Percentiles rank a stretch among this genome's conserved stretches.
Evolutionary conservation across 1,140 invertebrate genomes (phyloP).

Genomic region (Thaumetopoea pityocampa): DNA sequence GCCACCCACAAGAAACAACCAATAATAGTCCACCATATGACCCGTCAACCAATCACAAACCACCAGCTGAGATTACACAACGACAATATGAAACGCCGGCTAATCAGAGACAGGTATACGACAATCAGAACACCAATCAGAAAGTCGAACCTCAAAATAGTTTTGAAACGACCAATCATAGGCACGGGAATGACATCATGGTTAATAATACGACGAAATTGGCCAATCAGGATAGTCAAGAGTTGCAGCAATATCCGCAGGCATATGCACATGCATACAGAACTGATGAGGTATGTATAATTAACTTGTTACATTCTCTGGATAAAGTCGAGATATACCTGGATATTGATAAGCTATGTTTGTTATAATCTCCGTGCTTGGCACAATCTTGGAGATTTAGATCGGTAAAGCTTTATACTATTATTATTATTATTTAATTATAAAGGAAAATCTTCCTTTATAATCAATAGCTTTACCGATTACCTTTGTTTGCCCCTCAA

Average conservation of each 20-base stretch:
- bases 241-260: slow-evolving; percentile 30
- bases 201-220: slow-evolving; percentile 11
- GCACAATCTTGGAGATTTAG: too few species aligned
- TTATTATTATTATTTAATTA: too few species aligned
- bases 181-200: slow-evolving; percentile 4
- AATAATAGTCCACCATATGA: slow-evolving; percentile 8
- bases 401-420: too few species aligned
- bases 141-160: slow-evolving; percentile 7
- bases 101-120: slow-evolving; percentile 17
- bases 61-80: too few species aligned
- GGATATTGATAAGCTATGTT: too few species aligned
- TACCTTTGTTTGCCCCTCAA: too few species aligned
- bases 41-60: slow-evolving; percentile 25
- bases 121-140: slow-evolving; percentile 29
- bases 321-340: too few species aligned
- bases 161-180: slow-evolving; percentile 26
- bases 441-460: too few species aligned
- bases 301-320: slow-evolving; percentile 6
- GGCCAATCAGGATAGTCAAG: slow-evolving; percentile 25
- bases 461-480: too few species aligned
- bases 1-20: slow-evolving; percentile 3
- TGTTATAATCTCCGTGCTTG: too few species aligned
- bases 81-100: slow-evolving; percentile 18
- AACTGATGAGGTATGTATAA: slow-evolving; percentile 38
- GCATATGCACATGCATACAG: slow-evolving; percentile 32